Conservation (phyloP, 2,888 invertebrate species). For the Drosophila mercatorum region DNA sequence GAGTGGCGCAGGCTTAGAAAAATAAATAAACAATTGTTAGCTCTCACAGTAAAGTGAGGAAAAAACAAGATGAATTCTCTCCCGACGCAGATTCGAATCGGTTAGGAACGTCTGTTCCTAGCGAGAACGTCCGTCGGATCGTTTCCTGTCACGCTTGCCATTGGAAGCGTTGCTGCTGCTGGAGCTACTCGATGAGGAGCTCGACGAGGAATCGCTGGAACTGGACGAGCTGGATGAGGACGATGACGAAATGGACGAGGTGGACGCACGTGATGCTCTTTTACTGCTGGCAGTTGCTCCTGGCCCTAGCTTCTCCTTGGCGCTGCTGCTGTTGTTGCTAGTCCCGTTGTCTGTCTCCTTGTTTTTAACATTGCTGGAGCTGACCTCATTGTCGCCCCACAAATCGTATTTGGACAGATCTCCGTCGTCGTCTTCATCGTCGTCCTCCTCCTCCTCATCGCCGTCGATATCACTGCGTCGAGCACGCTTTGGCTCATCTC, state of each 20-base stretch:
- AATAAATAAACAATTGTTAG: conserved; percentile 66
- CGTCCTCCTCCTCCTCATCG: conserved; percentile 83
- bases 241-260: conserved; percentile 76
- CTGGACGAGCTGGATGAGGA: conserved; percentile 74
- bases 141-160: conserved; percentile 54
- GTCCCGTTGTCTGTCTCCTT: conserved; percentile 53
- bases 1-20: conserved; percentile 53
- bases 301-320: conserved; percentile 25
- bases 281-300: conserved; percentile 41
- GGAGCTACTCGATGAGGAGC: conserved; percentile 62
- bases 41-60: conserved; percentile 18
- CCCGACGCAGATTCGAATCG: conserved; percentile 19
- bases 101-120: conserved; percentile 14
- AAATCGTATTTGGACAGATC: conserved; percentile 92
- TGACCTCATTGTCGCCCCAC: conserved; percentile 88
- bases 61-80: conserved; percentile 24
- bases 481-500: conserved; percentile 73
- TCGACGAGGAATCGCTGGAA: conserved; percentile 58
- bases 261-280: conserved; percentile 64
- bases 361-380: conserved; percentile 46
- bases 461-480: conserved; percentile 43
- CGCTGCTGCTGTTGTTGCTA: conserved; percentile 18
- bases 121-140: conserved; percentile 48
- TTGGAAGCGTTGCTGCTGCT: conserved; percentile 60
- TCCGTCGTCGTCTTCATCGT: conserved; percentile 87